phyloP scores from a whole-genome alignment of 64 coral and sea anemone genomes.

The Dendronephthya gigantea region DNA sequence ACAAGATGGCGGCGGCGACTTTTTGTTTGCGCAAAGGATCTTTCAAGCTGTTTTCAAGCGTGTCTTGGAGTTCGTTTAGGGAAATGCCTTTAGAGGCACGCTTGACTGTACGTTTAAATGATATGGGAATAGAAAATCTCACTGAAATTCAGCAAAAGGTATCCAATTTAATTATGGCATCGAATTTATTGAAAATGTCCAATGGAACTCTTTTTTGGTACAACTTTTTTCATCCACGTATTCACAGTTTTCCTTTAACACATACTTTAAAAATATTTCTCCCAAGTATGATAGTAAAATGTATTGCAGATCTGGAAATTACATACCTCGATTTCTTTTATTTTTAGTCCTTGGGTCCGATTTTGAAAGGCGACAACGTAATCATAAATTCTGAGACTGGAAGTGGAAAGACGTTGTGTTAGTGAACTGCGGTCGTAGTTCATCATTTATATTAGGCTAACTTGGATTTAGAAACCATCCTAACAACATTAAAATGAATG shows the following conservation, averaged over 20 bases:
- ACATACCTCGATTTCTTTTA: background rate
- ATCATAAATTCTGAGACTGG: conserved; percentile 97
- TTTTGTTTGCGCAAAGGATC: background rate
- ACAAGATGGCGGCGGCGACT: background rate
- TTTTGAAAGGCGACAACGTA: conserved; percentile 43
- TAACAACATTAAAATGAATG: background rate
- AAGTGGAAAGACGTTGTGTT: conserved; percentile 88
- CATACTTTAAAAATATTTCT: background rate
- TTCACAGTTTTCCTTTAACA: background rate
- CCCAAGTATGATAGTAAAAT: background rate
- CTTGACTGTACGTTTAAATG: conserved; percentile 41
- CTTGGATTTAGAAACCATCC: background rate
- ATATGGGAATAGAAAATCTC: conserved; percentile 31
- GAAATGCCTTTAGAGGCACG: conserved; percentile 42
- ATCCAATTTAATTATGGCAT: too few species aligned
- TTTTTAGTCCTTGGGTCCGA: conserved; percentile 47
- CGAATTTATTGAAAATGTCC: too few species aligned
- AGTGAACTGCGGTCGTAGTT: conserved; percentile 20
- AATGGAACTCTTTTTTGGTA: too few species aligned
- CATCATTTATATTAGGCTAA: too few species aligned
- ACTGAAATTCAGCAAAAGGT: conserved; percentile 82
- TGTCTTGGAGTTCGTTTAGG: conserved; percentile 26
- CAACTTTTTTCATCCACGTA: background rate
- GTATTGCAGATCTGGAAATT: background rate
- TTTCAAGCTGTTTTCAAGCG: background rate